These are phyloP conservation scores for Tadarida brasiliensis DNA, from an alignment of 2,797 vertebrate species.

Conservation along the genomic window DNA sequence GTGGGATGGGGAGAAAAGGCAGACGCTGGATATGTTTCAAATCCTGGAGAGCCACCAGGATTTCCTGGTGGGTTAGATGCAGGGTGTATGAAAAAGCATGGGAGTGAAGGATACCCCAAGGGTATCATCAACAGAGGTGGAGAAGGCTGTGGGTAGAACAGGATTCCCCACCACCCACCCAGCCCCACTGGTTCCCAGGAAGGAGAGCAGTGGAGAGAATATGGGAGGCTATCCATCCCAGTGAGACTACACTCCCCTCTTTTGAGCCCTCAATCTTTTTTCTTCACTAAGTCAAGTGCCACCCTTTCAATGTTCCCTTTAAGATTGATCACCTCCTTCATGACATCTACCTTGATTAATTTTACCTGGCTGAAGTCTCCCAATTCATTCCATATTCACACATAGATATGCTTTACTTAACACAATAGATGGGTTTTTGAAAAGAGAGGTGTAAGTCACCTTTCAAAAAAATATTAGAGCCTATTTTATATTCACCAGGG, in stretches of 20 bases:
- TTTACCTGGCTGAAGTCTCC: constrained; percentile 55
- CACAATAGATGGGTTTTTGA: constrained; percentile 73
- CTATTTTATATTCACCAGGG: constrained; percentile 74
- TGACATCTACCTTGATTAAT: constrained; percentile 64
- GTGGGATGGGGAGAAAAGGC: neutral
- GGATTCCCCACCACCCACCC: too few relatives aligned
- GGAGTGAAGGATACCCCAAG: neutral
- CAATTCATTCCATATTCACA: constrained; percentile 70
- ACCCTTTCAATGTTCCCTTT: neutral
- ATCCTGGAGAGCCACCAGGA: neutral
- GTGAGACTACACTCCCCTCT: neutral
- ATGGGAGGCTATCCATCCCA: accelerated
- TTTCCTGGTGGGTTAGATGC: neutral
- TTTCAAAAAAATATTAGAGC: constrained; percentile 71
- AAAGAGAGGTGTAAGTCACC: constrained; percentile 78
- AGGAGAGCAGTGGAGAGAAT: neutral
- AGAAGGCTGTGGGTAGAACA: neutral
- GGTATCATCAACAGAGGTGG: neutral
- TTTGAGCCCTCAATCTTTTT: neutral
- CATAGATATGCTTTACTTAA: constrained; percentile 75
- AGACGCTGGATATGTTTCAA: neutral
- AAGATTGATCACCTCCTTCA: constrained; percentile 47
- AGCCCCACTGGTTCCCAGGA: neutral
- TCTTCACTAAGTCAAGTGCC: neutral
- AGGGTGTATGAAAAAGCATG: neutral